Evolutionary conservation across 64 coral and sea anemone species (phyloP).

Genomic region (Orbicella faveolata): DNA sequence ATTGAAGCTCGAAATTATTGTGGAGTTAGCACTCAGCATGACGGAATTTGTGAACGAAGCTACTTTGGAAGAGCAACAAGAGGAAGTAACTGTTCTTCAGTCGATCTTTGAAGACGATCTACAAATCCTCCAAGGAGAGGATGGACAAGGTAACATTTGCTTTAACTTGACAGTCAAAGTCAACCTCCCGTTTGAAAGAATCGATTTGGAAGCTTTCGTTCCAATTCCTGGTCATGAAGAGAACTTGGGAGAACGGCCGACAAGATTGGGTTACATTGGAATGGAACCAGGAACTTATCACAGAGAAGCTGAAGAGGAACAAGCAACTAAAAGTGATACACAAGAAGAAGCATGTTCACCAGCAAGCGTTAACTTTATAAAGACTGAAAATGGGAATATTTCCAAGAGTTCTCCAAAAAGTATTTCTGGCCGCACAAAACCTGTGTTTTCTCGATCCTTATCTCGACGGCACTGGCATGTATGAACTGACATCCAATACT

Average conservation of each 20-base stretch:
- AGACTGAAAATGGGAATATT: background rate
- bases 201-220: conserved; percentile 68
- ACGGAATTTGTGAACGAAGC: conserved; percentile 17
- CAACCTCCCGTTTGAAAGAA: conserved; percentile 49
- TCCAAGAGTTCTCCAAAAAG: too few species aligned
- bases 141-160: conserved; percentile 34
- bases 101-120: conserved; percentile 79
- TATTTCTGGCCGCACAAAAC: conserved; percentile 9
- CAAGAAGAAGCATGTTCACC: background rate
- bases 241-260: background rate
- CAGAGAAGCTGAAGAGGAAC: background rate
- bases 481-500: conserved; percentile 22
- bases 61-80: conserved; percentile 52
- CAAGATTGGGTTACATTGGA: background rate
- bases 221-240: background rate
- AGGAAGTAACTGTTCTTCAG: conserved; percentile 73
- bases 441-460: conserved; percentile 28
- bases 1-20: background rate
- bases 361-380: background rate
- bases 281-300: background rate
- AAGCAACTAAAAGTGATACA: background rate
- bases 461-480: conserved; percentile 61
- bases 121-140: conserved; percentile 9
- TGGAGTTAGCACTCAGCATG: conserved; percentile 40
- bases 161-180: conserved; percentile 69